These are phyloP conservation scores for Sparus aurata DNA, from an alignment of 2,797 vertebrate species.

Conservation along the genomic window DNA sequence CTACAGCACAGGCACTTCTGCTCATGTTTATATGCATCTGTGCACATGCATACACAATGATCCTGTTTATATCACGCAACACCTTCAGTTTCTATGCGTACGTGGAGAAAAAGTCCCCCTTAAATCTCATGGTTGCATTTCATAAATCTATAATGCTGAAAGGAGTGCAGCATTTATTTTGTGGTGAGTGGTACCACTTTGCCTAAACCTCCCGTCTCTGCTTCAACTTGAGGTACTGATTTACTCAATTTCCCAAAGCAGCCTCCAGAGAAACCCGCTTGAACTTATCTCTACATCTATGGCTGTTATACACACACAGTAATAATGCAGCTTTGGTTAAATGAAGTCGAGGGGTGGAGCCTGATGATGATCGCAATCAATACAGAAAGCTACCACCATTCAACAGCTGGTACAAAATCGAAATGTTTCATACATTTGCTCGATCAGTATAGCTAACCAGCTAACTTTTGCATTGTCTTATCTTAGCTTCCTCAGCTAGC, in stretches of 20 bases:
- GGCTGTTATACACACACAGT: conserved; percentile 15
- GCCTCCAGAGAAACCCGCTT: conserved; percentile 18
- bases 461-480: too few species aligned
- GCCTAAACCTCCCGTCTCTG: conserved; percentile 23
- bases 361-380: neutral
- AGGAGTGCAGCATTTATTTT: conserved; percentile 26
- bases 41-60: conserved; percentile 6
- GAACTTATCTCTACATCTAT: conserved; percentile 4
- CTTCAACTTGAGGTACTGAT: conserved; percentile 8
- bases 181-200: conserved; percentile 20
- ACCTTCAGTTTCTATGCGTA: conserved; percentile 1
- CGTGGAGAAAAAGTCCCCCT: neutral
- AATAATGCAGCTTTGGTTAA: conserved; percentile 4
- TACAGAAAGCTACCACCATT: neutral
- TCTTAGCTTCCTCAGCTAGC: too few species aligned
- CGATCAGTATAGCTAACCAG: too few species aligned
- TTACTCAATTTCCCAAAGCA: conserved; percentile 23
- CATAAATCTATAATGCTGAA: neutral
- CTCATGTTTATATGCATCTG: conserved; percentile 53
- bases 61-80: conserved; percentile 3
- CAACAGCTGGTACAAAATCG: neutral
- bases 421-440: too few species aligned
- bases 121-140: neutral
- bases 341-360: neutral
- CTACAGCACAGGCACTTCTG: conserved; percentile 4